Percentiles rank a stretch among this genome's conserved stretches.
Conservation (phyloP, 2,113 vertebrate species). For the Tricholaema leucomelas region DNA sequence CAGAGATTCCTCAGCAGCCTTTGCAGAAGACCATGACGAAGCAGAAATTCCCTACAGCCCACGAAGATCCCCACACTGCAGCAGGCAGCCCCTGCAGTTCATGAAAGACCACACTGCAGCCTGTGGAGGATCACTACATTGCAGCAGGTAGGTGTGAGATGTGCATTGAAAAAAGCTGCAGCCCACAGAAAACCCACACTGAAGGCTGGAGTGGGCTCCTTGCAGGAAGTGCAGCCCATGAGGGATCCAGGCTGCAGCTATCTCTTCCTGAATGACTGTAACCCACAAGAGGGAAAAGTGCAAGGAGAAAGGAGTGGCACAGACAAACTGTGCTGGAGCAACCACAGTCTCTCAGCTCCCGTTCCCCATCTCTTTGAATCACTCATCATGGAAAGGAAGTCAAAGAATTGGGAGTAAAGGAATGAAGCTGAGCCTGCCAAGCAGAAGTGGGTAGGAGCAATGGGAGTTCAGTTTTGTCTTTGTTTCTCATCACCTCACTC, state of each 20-base stretch:
- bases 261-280: neutral
- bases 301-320: neutral
- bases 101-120: neutral
- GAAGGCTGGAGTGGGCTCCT: neutral
- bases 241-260: neutral
- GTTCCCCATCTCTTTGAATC: neutral
- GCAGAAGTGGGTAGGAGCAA: neutral
- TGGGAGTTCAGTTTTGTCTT: neutral
- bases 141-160: neutral
- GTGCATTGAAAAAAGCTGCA: neutral
- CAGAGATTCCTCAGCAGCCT: too few relatives aligned
- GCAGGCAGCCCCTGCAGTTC: neutral
- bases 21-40: neutral
- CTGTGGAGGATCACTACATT: neutral
- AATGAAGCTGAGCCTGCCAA: neutral
- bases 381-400: fast-evolving
- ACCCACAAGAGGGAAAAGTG: neutral
- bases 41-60: neutral
- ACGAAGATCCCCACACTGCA: neutral
- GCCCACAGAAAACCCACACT: fast-evolving
- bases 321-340: neutral
- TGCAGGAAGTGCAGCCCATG: fast-evolving
- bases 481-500: neutral
- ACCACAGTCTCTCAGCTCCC: fast-evolving
- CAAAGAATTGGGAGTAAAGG: neutral